Percentiles rank a stretch among this genome's conserved stretches.
phyloP scores from a whole-genome alignment of 2,113 vertebrate species.

The Clarias magur region DNA sequence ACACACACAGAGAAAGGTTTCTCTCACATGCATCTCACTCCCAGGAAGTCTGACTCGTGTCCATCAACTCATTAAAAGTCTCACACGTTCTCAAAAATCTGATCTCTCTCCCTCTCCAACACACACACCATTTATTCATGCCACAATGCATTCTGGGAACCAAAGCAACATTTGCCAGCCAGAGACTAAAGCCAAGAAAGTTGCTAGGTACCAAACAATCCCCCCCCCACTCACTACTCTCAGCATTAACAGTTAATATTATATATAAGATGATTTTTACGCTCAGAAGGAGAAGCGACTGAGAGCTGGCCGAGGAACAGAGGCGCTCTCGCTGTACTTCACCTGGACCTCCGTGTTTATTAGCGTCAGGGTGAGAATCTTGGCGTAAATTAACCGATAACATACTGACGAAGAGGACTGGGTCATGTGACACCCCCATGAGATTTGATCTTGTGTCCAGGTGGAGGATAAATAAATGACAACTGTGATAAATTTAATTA shows the following conservation, averaged over 20 bases:
- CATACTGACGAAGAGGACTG: neutral
- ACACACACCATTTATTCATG: neutral
- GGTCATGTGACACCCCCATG: neutral
- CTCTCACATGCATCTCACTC: neutral
- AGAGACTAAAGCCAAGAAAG: neutral
- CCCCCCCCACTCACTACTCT: neutral
- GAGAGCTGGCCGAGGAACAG: neutral
- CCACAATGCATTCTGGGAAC: neutral
- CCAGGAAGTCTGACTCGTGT: neutral
- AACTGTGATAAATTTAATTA: neutral
- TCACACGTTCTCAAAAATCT: neutral
- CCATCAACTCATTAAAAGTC: neutral
- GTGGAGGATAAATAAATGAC: neutral
- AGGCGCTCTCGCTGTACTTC: neutral
- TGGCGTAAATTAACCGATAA: neutral
- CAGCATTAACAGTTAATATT: neutral
- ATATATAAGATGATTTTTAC: neutral
- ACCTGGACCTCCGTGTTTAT: neutral
- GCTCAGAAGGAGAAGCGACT: neutral
- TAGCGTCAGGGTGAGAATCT: too few species aligned
- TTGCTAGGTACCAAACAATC: neutral
- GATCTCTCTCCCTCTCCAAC: neutral
- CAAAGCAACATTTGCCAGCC: neutral
- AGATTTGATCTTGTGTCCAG: neutral
- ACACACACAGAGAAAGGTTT: neutral